Base-by-base conservation (phyloP, 2,113 vertebrate genomes). In the Aplodontia rufa region DNA sequence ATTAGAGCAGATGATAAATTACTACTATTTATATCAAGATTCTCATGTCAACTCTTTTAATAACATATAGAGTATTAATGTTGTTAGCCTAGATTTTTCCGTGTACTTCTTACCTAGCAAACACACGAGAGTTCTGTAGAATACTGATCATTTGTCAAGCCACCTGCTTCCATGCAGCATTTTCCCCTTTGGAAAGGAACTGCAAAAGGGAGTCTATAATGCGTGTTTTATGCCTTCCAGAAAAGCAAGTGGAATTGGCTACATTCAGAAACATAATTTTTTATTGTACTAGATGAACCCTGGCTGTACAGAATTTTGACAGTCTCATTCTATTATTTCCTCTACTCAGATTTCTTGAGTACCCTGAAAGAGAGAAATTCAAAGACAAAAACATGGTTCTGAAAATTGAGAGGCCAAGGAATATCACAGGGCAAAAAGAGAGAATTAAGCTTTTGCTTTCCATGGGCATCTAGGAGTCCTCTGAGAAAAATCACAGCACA, bases 261-360 rank as follows among this genome's bases (percentile, higher is more conserved):
- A 74, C 80, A 96, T 96, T 86, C 74, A 83, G 66, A 97, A 97
- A 84, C 89, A 83, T 17, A 96, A 94, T 97, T 87, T 96, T 87
- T 82, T 94, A 49, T 94, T 95, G 75, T 83, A 68, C 71, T 92
- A 91, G 89, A 75, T 91, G 62, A 83, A 66, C 89, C 89, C 53
- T 47, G 83, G 53, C 88, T 92, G 40, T 74, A 80, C 32, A 86
- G 85, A 94, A 94, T 96, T 94, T 93, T 91, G 89, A 95, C 90
- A 87, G 35, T 78, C 84, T 96, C 37, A 74, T 96, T 93, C 93
- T 97, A 60, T 96, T 84, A 76, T 82, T 92, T 95, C 92, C 72
- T 93, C 90, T 64, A 37, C 89, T 87, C 40, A 55, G 53, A 75
- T 97, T 91, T 97, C 96, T 79, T 91, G 93, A 53, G 86, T 80